Conservation (phyloP, 2,888 invertebrate genomes). For the Disparrhopalites patrizii region DNA sequence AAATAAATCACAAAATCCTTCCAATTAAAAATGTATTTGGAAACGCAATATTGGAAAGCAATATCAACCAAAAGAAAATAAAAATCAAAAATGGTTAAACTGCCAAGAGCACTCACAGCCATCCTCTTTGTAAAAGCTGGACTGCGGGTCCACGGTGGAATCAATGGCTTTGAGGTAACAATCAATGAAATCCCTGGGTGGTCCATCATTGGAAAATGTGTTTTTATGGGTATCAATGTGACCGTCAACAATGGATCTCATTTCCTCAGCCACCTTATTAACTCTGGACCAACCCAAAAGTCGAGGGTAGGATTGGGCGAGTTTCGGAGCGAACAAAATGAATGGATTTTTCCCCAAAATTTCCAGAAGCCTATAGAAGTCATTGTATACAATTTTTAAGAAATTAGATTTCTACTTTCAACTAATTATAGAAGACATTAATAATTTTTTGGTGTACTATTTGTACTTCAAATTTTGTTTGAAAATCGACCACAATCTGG, state of each 20-base stretch:
- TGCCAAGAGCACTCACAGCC: background rate
- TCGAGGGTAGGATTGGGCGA: background rate
- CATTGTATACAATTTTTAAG: background rate
- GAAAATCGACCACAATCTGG: background rate
- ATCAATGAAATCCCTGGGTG: constrained; percentile 11
- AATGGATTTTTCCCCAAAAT: background rate
- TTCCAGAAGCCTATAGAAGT: background rate
- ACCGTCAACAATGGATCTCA: background rate
- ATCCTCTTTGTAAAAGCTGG: constrained; percentile 7
- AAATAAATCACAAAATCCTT: no score
- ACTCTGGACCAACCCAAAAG: background rate
- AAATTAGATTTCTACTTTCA: no score
- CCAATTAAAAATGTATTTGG: no score
- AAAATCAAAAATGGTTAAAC: no score
- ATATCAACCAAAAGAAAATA: no score
- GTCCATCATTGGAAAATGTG: background rate
- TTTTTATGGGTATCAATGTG: background rate
- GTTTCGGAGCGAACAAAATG: background rate
- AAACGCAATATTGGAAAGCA: no score
- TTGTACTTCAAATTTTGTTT: background rate
- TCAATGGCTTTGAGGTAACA: constrained; percentile 8
- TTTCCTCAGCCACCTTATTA: background rate
- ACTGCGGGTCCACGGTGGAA: background rate
- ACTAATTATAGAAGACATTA: no score
- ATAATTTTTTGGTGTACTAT: no score